These are phyloP conservation scores for Drosophila limbata DNA, from an alignment of 2,888 invertebrate genomes.

Conservation along the genomic window DNA sequence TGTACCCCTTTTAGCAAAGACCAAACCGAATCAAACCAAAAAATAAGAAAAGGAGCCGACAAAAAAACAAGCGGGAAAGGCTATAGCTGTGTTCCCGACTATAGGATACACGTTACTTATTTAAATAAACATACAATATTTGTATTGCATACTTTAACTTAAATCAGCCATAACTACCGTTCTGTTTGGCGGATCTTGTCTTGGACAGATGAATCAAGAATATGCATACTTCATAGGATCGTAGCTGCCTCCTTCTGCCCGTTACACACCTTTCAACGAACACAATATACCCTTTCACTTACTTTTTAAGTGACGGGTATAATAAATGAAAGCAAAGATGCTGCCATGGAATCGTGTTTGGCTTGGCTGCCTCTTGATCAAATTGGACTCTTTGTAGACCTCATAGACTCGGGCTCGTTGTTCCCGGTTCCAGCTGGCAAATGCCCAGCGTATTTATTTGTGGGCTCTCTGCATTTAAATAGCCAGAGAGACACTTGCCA, in stretches of 20 bases:
- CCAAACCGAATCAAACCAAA: not conserved
- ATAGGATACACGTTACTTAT: too few relatives aligned
- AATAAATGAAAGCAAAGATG: slow-evolving; percentile 10
- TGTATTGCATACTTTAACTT: too few relatives aligned
- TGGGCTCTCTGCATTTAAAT: slow-evolving; percentile 50
- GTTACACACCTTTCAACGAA: too few relatives aligned
- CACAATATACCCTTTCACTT: too few relatives aligned
- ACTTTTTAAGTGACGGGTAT: too few relatives aligned
- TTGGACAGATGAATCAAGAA: too few relatives aligned
- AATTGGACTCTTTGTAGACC: slow-evolving; percentile 8
- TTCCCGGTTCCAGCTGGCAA: slow-evolving; percentile 48
- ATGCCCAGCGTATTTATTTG: slow-evolving; percentile 63
- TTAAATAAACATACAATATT: too few relatives aligned
- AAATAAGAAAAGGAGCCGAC: not conserved
- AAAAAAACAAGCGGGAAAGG: not conserved
- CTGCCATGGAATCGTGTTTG: slow-evolving; percentile 18
- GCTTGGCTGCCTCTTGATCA: slow-evolving; percentile 37
- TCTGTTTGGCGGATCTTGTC: too few relatives aligned
- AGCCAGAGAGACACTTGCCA: slow-evolving; percentile 55
- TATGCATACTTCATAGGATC: too few relatives aligned
- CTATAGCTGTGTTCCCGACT: too few relatives aligned
- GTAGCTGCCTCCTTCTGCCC: too few relatives aligned
- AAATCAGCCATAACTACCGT: too few relatives aligned
- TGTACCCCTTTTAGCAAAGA: slow-evolving; percentile 29
- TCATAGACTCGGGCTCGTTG: slow-evolving; percentile 4